Evolutionary conservation across 2,888 invertebrate genomes (phyloP), one percentile per base, ranked within the genome.

Genomic region (Leptogaster cylindrica): DNA sequence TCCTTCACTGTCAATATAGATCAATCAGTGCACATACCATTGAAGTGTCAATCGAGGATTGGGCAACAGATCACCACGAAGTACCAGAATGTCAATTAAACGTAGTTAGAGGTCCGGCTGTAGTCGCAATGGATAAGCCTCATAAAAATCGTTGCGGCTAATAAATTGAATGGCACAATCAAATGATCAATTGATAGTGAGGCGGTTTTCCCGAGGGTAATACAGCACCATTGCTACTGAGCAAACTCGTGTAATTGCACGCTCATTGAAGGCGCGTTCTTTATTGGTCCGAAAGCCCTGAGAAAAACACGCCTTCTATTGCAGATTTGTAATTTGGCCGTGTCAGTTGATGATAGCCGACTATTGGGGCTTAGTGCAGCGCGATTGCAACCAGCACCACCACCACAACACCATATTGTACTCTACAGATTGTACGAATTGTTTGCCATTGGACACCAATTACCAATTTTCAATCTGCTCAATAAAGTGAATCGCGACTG

Each of bases 1-100:
- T n/a, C n/a, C n/a, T n/a, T n/a, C n/a, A n/a, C n/a, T 65, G 65
- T 68, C 68, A 66, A 44, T 58, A 48, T 66, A 68, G 65, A 68
- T 68, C 68, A 68, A 68, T 68, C 68, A 65, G 12, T 10, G 31
- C 48, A 61, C 28, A 58, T 65, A 68, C 65, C 65, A 68, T 68
- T 68, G 68, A 68, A 65, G 68, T 68, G 68, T 68, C 68, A 68
- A 66, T 68, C 68, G 66, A 10, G 18, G 10, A 14, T 28, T 28
- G 27, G 28, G 18, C 51, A 18, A 28, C 20, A 64, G 48, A 28
- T 64, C 65, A 50, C 64, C 63, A 28, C 36, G 44, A 52, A 68
- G 44, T 27, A 51, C 27, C 48, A 44, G 64, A 63, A 48, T 55
- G 68, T 63, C 68, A 68, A 68, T 68, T 68, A 68, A 39, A 48